phyloP scores from a whole-genome alignment of 2,797 vertebrate genomes.

The Tympanoctomys barrerae region DNA sequence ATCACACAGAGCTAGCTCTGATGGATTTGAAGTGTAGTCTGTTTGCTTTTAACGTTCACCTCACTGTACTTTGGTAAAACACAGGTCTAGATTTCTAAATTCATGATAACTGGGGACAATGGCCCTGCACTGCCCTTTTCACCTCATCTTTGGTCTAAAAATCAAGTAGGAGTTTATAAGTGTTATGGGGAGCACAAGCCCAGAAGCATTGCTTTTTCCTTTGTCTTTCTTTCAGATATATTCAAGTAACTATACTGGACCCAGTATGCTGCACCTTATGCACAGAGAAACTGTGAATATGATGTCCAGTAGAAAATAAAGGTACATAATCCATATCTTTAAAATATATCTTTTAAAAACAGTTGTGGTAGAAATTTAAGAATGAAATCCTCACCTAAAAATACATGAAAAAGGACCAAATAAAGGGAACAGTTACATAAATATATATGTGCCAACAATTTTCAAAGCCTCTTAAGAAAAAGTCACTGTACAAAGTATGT shows the following conservation, averaged over 20 bases:
- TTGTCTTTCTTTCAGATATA: background rate
- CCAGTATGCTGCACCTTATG: background rate
- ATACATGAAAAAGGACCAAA: background rate
- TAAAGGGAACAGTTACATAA: background rate
- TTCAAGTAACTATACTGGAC: background rate
- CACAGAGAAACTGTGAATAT: background rate
- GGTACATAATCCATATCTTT: constrained; percentile 48
- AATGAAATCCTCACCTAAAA: background rate
- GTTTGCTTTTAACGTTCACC: background rate
- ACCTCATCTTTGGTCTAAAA: background rate
- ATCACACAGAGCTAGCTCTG: background rate
- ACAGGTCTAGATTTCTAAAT: background rate
- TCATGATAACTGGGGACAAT: background rate
- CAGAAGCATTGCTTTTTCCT: background rate
- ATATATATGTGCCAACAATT: background rate
- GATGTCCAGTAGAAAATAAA: constrained; percentile 69
- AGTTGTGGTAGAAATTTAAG: constrained; percentile 28
- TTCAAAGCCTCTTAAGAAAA: constrained; percentile 20
- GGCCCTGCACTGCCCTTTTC: too few relatives aligned
- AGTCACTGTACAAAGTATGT: background rate
- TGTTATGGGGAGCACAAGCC: background rate
- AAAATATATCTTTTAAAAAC: background rate
- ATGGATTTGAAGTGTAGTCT: background rate
- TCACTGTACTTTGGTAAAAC: constrained; percentile 11
- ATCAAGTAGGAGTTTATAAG: background rate